Base-by-base conservation (phyloP, 2,797 vertebrate genomes). In the Chromobotia macracanthus region DNA sequence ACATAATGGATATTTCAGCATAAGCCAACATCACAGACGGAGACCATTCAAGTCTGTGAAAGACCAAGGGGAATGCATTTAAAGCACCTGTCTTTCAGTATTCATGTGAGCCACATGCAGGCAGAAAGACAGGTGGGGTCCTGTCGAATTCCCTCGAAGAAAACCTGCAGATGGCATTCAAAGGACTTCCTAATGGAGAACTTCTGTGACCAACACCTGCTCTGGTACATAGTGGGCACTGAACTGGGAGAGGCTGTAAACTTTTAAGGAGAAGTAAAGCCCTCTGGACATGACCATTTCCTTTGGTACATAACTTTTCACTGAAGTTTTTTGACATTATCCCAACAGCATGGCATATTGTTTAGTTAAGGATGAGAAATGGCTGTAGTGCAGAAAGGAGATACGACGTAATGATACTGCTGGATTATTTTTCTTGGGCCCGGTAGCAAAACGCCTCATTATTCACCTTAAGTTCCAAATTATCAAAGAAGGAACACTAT, bases 351-450 rank as follows among this genome's bases (percentile, higher is more conserved):
- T 83, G 84, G 85, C 86, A 87, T 80, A 85, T 85, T 79, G 77
- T 87, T 88, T 86, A 64, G 46, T 71, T 71, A 76, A 56, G 79
- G 80, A 88, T 84, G 85, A 90, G 85, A 80, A 91, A 89, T 89
- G 83, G 83, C 79, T 69, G 76, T 76, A 21, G 79, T 84, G 74
- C 66, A 83, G 87, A 85, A 87, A 90, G 85, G 74, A 89, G 84
- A 88, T 88, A 84, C 80, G 84, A 83, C 81, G 83, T 82, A 86
- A 87, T 85, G 87, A 85, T 82, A 87, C 71, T 7, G 64, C 74
- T 35, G 41, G 88, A 85, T 90, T 90, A 83, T 90, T 91, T 91
- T 87, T 85, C 79, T 90, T 92, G 89, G 87, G 88, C 73, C 84
- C 78, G 25, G 89, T 70, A 86, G 86, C 84, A 87, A 90, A 85